Base-by-base conservation (phyloP, 64 coral and sea anemone genomes). In the Astreopora myriophthalma region DNA sequence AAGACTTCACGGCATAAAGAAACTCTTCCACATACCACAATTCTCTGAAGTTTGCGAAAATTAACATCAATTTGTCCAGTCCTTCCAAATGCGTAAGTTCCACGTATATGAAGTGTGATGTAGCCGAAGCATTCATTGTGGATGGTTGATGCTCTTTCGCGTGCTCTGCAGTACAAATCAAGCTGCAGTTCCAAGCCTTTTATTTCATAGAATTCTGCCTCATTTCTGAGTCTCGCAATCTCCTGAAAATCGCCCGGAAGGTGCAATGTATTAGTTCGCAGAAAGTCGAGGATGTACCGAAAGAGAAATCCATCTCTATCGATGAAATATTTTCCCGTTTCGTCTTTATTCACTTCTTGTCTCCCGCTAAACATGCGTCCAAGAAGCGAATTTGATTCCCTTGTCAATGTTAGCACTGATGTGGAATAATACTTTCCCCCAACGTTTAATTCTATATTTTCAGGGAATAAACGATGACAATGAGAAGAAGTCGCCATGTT, bases 31-130 rank as follows among this genome's bases (percentile, higher is more conserved):
- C 94, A 98, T 8, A 98, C 91, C 32, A 87, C 55, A 74, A 99
- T 96, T 52, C 97, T 80, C 34, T 95, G 97, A 3, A 96, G 46
- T 61, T 99, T 99, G 28, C 97, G 86, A 88, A 99, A 99, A 40
- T 93, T 93, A 1, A 93, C 71, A 34, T 99, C 97, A 1, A 83
- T 91, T 29, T 95, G 82, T 0, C 94, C 90, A 25, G 91, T 69
- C 6, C 97, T 87, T 22, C 97, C 97, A 28, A 93, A 93, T 3
- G 97, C 87, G 14, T 90, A 99, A 0, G 91, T 99, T 11, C 87
- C 65, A 31, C 94, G 80, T 16, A 99, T 88, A n/a, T 99, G 94
- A 33, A 99, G 52, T 6, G 94, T 91, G 34, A 99, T 95, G 66
- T 88, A 87, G 31, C 97, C 97, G 63, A 87, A 91, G 16, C 78